Evolutionary conservation across 2,888 invertebrate genomes (phyloP).

Genomic region (Calliopum simillimum): DNA sequence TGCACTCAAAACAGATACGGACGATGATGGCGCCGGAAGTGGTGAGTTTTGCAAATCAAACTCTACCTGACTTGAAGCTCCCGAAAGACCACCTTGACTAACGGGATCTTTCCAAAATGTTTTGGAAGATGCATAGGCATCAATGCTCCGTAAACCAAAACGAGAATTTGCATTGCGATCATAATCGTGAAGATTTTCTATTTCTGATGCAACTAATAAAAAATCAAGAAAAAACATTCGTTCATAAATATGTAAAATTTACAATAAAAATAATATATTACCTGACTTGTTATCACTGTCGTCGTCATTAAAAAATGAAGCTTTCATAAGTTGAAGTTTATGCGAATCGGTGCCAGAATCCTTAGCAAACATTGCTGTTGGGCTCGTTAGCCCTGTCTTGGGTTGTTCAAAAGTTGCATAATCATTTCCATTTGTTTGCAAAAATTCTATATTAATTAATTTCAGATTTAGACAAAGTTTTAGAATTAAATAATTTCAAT

Average conservation of each 20-base stretch:
- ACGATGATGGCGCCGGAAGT: constrained; percentile 49
- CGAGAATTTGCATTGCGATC: constrained; percentile 41
- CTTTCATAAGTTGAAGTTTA: constrained; percentile 85
- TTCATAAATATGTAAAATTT: neutral
- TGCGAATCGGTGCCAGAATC: constrained; percentile 75
- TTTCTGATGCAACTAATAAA: constrained; percentile 44
- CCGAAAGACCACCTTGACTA: constrained; percentile 48
- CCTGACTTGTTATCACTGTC: constrained; percentile 60
- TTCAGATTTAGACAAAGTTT: too few species aligned
- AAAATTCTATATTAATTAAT: constrained; percentile 52
- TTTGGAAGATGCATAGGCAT: constrained; percentile 46
- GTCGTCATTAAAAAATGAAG: constrained; percentile 73
- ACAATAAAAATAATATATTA: constrained; percentile 24
- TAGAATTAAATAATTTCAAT: neutral
- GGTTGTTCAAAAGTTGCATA: constrained; percentile 57
- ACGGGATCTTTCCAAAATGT: constrained; percentile 55
- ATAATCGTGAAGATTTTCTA: constrained; percentile 41
- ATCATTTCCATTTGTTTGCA: constrained; percentile 54
- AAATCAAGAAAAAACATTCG: neutral
- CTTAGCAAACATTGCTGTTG: constrained; percentile 73
- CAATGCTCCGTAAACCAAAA: constrained; percentile 43
- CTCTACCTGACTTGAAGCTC: constrained; percentile 57
- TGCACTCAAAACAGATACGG: constrained; percentile 52
- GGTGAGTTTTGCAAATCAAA: constrained; percentile 50
- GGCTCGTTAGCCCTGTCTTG: constrained; percentile 67